Base-by-base conservation (phyloP, 2,797 vertebrate genomes). In the Rhinatrema bivittatum region DNA sequence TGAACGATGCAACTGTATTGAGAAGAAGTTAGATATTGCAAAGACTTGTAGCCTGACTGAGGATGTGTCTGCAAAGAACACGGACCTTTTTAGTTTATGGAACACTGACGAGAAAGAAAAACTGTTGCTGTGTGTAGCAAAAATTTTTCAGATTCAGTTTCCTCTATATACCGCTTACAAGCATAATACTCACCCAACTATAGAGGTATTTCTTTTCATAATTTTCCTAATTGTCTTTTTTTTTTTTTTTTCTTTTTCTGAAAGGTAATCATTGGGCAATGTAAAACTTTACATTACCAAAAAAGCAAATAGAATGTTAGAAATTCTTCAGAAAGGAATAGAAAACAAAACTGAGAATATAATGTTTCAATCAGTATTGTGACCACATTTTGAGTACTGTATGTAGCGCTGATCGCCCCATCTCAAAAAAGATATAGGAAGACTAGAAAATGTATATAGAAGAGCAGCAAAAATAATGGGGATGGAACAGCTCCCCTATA, bases 71-170 rank as follows among this genome's bases (percentile, higher is more conserved):
- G 49, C 72, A 47, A 79, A 79, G 66, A 75, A 10, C 67, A 60
- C 72, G 39, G 91, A 98, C 67, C 76, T 73, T 34, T 94, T 91
- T 63, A 73, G 71, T 53, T 84, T 87, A 43, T 98, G 95, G 95
- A 97, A 66, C 78, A 93, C 89, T 13, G 95, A 98, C 54, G 95
- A 98, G 66, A 86, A 91, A 43, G 95, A 98, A 75, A 98, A 96
- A 60, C 87, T 98, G 50, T 84, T 98, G 78, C 76, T 98, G 32
- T 97, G 94, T 62, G 91, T 94, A 32, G 93, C 94, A 74, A 98
- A 98, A 85, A 98, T 98, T 65, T 98, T 98, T 72, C 94, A 98
- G 76, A 98, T 98, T 74, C 94, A 97, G 69, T 98, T 98, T 65
- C 94, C 94, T 18, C 87, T 97, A 20, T 98, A 98, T 77, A 98